These are phyloP conservation scores for Caenorhabditis briggsae DNA, from an alignment of 1,140 invertebrate species.

Conservation along the genomic window DNA sequence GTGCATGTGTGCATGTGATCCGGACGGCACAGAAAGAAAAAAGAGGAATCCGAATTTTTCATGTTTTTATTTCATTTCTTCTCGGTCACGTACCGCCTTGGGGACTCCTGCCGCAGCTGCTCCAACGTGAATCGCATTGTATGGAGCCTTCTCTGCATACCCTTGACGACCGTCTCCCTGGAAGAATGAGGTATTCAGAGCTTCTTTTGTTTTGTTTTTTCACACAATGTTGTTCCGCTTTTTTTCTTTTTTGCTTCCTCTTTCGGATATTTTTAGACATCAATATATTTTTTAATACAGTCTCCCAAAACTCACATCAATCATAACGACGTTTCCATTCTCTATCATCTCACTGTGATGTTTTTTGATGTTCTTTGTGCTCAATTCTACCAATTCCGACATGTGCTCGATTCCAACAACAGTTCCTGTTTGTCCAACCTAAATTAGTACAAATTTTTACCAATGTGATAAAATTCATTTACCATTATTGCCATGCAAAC, in stretches of 20 bases:
- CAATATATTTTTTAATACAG: neutral
- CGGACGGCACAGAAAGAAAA: conserved; percentile 20
- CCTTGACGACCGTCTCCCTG: conserved; percentile 85
- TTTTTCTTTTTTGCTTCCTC: neutral
- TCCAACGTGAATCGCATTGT: conserved; percentile 94
- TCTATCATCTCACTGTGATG: conserved; percentile 84
- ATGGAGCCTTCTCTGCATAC: conserved; percentile 84
- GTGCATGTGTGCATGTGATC: conserved; percentile 48
- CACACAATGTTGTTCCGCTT: neutral
- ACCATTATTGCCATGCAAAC: conserved; percentile 93
- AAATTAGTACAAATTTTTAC: neutral
- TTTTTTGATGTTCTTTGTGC: conserved; percentile 85
- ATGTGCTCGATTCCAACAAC: conserved; percentile 94
- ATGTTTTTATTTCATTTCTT: conserved; percentile 47
- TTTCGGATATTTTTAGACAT: neutral
- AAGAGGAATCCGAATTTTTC: conserved; percentile 38
- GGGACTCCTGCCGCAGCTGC: conserved; percentile 88
- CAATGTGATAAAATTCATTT: neutral
- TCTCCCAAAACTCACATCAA: conserved; percentile 80
- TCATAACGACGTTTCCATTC: conserved; percentile 82
- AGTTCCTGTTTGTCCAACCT: conserved; percentile 84
- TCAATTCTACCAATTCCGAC: conserved; percentile 85
- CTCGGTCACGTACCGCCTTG: conserved; percentile 81
- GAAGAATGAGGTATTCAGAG: neutral
- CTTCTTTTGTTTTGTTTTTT: neutral